phyloP scores from a whole-genome alignment of 1,140 invertebrate genomes.

The Pantala flavescens region DNA sequence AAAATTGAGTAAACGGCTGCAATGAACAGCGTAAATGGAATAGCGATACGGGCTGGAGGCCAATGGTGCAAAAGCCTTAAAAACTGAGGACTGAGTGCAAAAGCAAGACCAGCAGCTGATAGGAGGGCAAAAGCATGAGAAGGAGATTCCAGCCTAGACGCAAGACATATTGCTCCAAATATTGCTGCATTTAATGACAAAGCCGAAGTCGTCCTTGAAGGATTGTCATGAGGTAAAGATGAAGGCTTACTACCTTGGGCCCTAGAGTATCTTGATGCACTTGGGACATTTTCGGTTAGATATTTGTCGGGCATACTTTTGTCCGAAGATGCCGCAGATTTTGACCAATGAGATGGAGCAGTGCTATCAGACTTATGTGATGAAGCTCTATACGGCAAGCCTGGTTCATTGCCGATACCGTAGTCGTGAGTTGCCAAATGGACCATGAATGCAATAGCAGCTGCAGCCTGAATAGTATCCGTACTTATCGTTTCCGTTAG shows the following conservation, averaged over 20 bases:
- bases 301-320: background rate
- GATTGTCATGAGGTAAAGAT: background rate
- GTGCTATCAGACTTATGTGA: slow-evolving; percentile 33
- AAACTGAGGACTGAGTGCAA: slow-evolving; percentile 78
- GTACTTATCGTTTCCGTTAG: slow-evolving; percentile 92
- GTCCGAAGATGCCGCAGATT: background rate
- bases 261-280: background rate
- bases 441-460: slow-evolving; percentile 72
- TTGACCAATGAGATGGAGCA: background rate
- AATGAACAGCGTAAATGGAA: slow-evolving; percentile 31
- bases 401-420: slow-evolving; percentile 28
- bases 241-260: background rate
- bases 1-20: slow-evolving; percentile 43
- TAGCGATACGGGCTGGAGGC: slow-evolving; percentile 29
- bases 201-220: background rate
- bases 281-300: background rate
- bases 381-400: slow-evolving; percentile 68
- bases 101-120: slow-evolving; percentile 72
- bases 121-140: slow-evolving; percentile 81
- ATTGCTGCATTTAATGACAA: slow-evolving; percentile 72
- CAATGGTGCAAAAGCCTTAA: slow-evolving; percentile 43
- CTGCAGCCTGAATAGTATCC: slow-evolving; percentile 90
- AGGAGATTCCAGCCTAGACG: slow-evolving; percentile 74
- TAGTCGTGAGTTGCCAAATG: slow-evolving; percentile 91
- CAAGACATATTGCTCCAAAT: slow-evolving; percentile 87